A percentile compares a stretch with the other conserved stretches of the same genome.
phyloP scores from a whole-genome alignment of 2,888 invertebrate genomes.

The Geophilus truncorum region DNA sequence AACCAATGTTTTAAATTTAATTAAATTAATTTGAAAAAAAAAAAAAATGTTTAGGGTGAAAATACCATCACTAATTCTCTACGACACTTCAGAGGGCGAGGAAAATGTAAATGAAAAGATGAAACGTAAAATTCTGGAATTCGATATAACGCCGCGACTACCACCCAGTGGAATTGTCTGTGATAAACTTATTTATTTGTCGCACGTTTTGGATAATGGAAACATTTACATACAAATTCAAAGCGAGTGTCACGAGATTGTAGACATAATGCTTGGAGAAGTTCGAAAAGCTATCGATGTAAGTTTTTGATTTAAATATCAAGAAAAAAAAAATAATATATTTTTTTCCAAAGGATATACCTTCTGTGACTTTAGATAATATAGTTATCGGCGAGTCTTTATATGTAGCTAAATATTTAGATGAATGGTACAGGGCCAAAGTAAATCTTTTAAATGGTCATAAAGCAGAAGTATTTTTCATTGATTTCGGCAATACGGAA shows the following conservation, averaged over 20 bases:
- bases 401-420: not conserved
- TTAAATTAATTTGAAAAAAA: too few species aligned
- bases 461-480: not conserved
- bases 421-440: not conserved
- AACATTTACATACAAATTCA: not conserved
- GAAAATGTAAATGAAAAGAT: slow-evolving; percentile 61
- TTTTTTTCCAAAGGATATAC: not conserved
- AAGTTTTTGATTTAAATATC: not conserved
- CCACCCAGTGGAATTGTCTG: not conserved
- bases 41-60: too few species aligned
- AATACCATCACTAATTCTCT: slow-evolving; percentile 54
- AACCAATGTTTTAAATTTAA: not conserved
- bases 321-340: not conserved
- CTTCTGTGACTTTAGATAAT: not conserved
- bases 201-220: not conserved
- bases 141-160: not conserved
- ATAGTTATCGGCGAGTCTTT: not conserved
- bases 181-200: not conserved
- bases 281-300: slow-evolving; percentile 32
- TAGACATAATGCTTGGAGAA: not conserved
- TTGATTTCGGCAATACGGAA: slow-evolving; percentile 13
- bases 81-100: slow-evolving; percentile 62
- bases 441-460: not conserved
- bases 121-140: slow-evolving; percentile 47
- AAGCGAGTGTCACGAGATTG: not conserved